phyloP scores from a whole-genome alignment of 2,113 vertebrate species.

The Martes martes region DNA sequence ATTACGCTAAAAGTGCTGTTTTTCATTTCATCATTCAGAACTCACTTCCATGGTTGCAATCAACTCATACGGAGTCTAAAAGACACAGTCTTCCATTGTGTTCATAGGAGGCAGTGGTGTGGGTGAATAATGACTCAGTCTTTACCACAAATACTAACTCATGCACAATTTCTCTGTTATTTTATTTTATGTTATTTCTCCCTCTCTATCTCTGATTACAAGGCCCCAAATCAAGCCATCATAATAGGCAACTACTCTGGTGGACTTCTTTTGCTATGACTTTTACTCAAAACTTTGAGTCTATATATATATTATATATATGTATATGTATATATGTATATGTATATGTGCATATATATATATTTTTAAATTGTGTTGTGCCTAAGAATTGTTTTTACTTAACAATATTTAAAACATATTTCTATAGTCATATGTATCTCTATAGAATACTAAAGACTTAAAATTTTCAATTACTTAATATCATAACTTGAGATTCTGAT shows the following conservation, averaged over 20 bases:
- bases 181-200: neutral
- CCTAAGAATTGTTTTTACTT: neutral
- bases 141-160: neutral
- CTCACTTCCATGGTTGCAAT: neutral
- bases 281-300: neutral
- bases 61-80: neutral
- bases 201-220: neutral
- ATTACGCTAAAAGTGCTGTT: neutral
- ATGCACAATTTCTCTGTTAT: neutral
- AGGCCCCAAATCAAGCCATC: neutral
- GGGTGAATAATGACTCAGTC: too few relatives aligned
- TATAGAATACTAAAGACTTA: neutral
- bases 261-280: neutral
- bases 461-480: neutral
- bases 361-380: neutral
- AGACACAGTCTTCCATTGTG: too few relatives aligned
- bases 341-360: too few relatives aligned
- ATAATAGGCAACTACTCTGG: neutral
- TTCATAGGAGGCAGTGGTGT: too few relatives aligned
- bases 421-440: neutral
- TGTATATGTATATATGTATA: too few relatives aligned
- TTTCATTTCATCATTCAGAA: neutral
- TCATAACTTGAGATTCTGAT: neutral
- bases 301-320: too few relatives aligned
- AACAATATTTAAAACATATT: neutral